Conservation (phyloP, 2,888 invertebrate genomes). For the Pseudoips prasinana region DNA sequence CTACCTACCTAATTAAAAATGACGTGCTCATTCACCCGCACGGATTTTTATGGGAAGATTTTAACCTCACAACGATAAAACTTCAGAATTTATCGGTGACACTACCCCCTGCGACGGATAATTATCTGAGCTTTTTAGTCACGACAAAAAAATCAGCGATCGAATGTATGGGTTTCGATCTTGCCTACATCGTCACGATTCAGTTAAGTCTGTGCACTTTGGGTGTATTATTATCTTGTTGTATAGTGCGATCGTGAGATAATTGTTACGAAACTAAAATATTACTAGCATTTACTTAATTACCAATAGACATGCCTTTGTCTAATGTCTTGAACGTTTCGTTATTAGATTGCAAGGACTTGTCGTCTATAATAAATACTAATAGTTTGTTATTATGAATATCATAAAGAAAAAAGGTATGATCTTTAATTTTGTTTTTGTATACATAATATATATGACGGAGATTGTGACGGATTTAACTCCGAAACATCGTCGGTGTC, state of each 20-base stretch:
- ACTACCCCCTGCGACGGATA: slow-evolving; percentile 57
- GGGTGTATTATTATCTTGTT: too few species aligned
- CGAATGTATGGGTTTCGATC: slow-evolving; percentile 5
- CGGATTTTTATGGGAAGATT: slow-evolving; percentile 67
- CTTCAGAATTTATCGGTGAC: slow-evolving; percentile 56
- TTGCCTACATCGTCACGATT: slow-evolving; percentile 2
- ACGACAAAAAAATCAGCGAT: slow-evolving; percentile 35
- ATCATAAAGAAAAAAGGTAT: too few species aligned
- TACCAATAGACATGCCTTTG: slow-evolving; percentile 15
- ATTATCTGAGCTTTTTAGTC: slow-evolving; percentile 58
- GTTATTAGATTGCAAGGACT: slow-evolving; percentile 10
- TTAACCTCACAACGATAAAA: slow-evolving; percentile 65
- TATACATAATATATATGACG: too few species aligned
- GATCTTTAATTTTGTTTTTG: too few species aligned
- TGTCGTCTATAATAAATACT: too few species aligned
- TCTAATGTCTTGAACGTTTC: slow-evolving; percentile 8
- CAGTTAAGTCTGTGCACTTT: not conserved
- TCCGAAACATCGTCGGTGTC: too few species aligned
- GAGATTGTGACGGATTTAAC: too few species aligned
- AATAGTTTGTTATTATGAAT: too few species aligned
- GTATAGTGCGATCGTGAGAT: slow-evolving; percentile 4
- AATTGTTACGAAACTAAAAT: slow-evolving; percentile 15
- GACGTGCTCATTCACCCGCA: slow-evolving; percentile 62
- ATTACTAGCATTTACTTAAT: slow-evolving; percentile 22
- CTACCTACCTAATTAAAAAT: slow-evolving; percentile 65